Evolutionary conservation across 1,140 invertebrate genomes (phyloP), one percentile per base, ranked within the genome.

Genomic region (Doryteuthis pealeii): DNA sequence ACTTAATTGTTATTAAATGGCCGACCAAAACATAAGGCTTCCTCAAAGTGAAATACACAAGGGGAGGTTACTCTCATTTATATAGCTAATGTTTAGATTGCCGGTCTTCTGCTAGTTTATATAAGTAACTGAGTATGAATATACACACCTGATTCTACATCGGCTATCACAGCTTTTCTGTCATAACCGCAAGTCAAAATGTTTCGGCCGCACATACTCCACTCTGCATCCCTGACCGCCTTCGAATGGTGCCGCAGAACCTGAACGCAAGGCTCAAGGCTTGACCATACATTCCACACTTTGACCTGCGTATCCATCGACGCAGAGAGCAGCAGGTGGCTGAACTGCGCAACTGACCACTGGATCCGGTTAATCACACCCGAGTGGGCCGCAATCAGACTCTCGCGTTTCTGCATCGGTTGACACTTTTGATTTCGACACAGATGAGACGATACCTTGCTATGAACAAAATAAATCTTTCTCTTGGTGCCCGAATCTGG

Each of bases 251-350:
- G 18, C 33, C 15, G 70, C 4, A 86, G 33, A 22, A 74, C 68
- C 28, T 76, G 68, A 15, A 85, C 78, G 77, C 80, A 82, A 2
- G 72, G 73, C 14, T 81, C 73, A 40, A 80, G 65, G 54, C 71
- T 74, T n/a, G 77, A 81, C 78, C 85, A 87, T 5, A 80, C 78
- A 79, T 87, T 85, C 84, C 84, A 87, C 2, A 88, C 73, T 76
- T 82, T 85, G 2, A 88, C 75, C 49, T 72, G 75, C 10, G 77
- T 74, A 77, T 88, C 86, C 84, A 87, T 84, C 5, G 83, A 83
- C 65, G 79, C 78, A n/a, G 83, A 81, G 26, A 85, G 72, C 18
- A 84, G 69, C 40, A 86, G 71, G 75, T 87, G 83, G 77, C 94
- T 84, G 69, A 80, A 87, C 30, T 77, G 71, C 74, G 80, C 45